Evolutionary conservation across 1,140 invertebrate genomes (phyloP), one percentile per base, ranked within the genome.

Genomic region (Caenorhabditis brenneri): DNA sequence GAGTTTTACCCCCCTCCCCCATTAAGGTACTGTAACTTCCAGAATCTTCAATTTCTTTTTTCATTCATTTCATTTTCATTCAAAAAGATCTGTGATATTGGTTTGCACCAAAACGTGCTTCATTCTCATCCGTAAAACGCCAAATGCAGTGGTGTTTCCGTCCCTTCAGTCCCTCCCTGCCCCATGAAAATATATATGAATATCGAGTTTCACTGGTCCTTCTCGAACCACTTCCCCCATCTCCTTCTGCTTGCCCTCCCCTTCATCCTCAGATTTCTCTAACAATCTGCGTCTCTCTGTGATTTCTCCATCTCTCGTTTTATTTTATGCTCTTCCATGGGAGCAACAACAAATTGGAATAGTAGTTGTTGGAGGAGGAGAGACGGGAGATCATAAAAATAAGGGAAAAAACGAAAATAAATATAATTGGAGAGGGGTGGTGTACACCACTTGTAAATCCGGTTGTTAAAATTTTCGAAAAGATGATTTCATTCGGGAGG

Each of bases 151-250:
- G 16, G 3, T 3, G 3, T 12, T 42, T 42, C 39, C 10, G 16
- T n/a, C 3, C 16, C 39, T 42, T 42, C 39, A 6, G 39, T 12
- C 12, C 12, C 39, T 42, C 12, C 39, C 39, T 12, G 5, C 12
- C 39, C 12, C 12, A 5, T 42, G 36, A 74, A 74, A 6, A 42
- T 36, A n/a, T 15, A 74, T 74, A 74, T 74, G 36, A 74, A 74
- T 74, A 74, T 74, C 65, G 36, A 74, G 65, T 74, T 74, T 42
- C 65, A 74, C 31, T 2, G 29, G 29, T 33, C n/a, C 60, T 69
- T 15, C n/a, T 69, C 15, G 36, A 33, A 22, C n/a, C 27, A 7
- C 6, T 48, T 48, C 36, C n/a, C 46, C 31, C 6, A 24, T 48
- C 27, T 39, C 12, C 46, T 78, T 24, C 12, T 12, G 22, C 39